These are phyloP conservation scores for Drosophila teissieri DNA, from an alignment of 1,140 invertebrate genomes.

Conservation along the genomic window DNA sequence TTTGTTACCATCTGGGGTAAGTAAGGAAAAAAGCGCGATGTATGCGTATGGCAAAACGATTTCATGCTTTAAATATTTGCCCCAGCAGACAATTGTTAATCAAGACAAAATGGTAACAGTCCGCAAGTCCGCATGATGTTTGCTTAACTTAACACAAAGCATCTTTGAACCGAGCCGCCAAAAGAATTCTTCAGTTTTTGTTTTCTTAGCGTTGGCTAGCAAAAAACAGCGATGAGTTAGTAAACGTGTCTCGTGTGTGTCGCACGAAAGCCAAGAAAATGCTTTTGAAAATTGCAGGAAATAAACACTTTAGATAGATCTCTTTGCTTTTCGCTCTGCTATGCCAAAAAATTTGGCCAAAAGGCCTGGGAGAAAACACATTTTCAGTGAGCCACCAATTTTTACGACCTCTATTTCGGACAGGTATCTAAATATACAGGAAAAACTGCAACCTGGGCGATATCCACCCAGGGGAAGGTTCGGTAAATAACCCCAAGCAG, in stretches of 20 bases:
- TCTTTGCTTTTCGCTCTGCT: constrained; percentile 4
- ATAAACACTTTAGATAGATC: constrained; percentile 49
- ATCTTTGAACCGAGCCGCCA: constrained; percentile 64
- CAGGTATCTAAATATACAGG: constrained; percentile 8
- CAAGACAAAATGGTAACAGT: constrained; percentile 64
- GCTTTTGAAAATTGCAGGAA: constrained; percentile 54
- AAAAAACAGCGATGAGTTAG: constrained; percentile 16
- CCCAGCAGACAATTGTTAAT: constrained; percentile 71
- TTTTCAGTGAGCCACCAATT: constrained; percentile 30
- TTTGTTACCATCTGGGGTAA: constrained; percentile 47
- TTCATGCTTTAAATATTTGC: constrained; percentile 71
- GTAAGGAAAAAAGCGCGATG: constrained; percentile 59
- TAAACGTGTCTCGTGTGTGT: constrained; percentile 26
- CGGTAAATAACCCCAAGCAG: constrained; percentile 1
- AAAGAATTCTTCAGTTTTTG: constrained; percentile 27
- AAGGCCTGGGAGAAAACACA: not conserved
- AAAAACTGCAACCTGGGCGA: not conserved
- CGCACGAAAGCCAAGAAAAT: constrained; percentile 30
- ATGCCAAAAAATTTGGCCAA: constrained; percentile 26
- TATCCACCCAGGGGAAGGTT: constrained; percentile 6
- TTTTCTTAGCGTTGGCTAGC: constrained; percentile 11
- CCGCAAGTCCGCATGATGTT: constrained; percentile 43
- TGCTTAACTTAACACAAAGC: constrained; percentile 39
- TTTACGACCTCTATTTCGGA: constrained; percentile 16
- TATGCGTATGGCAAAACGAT: constrained; percentile 62